Evolutionary conservation across 2,797 vertebrate species (phyloP), one percentile per base, ranked within the genome.

Genomic region (Tapirus indicus): DNA sequence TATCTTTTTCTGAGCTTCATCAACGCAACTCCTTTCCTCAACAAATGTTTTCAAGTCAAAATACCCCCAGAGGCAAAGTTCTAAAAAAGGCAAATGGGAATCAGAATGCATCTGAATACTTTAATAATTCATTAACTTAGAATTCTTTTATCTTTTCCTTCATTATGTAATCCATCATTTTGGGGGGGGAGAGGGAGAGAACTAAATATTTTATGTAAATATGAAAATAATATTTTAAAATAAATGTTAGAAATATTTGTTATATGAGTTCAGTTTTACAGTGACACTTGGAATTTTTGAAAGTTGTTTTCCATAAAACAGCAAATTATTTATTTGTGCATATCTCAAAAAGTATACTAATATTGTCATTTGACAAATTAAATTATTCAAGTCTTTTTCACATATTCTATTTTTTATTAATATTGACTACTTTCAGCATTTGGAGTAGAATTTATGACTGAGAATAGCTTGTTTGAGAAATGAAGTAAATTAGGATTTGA

Each of bases 101-200:
- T 94, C n/a, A 56, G 18, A 25, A 35, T 80, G 10, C 16, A 84
- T 86, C 74, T 95, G 92, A 95, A 89, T 90, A 93, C 20, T 21
- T 96, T 68, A 97, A 94, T 91, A 91, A 89, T 94, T 94, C 58
- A 95, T 85, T 68, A 92, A 91, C 32, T 66, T 71, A 83, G 14
- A 86, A 77, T 14, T 21, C 25, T 47, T 94, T 86, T 54, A 91
- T 54, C n/a, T 8, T 80, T 94, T 79, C 13, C n/a, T 92, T 83
- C 16, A 91, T 58, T 16, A 60, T 16, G 27, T 32, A 82, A 71
- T 44, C 64, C 0, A n/a, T 7, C 1, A 68, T 83, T 71, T 74
- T 68, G n/a, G 60, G 47, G 56, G 79, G 52, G 54, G n/a, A 90
- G 5, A 60, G n/a, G 88, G 5, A 60, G n/a, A 88, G 4, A 94